Evolutionary conservation across 1,140 invertebrate genomes (phyloP).

Genomic region (Mylabris phalerata): DNA sequence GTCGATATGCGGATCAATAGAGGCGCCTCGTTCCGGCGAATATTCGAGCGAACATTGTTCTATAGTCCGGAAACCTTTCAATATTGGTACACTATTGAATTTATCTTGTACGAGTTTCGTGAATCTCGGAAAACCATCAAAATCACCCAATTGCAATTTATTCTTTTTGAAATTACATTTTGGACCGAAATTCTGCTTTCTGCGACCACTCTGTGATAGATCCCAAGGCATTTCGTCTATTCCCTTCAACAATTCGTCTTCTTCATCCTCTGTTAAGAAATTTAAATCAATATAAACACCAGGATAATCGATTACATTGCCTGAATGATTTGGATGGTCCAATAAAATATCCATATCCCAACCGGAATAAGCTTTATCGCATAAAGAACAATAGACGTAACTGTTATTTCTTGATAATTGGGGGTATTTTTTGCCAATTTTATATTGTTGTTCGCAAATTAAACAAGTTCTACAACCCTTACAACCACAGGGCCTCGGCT

Average conservation of each 20-base stretch:
- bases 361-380: slow-evolving; percentile 66
- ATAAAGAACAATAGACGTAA: slow-evolving; percentile 71
- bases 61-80: slow-evolving; percentile 78
- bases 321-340: slow-evolving; percentile 60
- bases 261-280: slow-evolving; percentile 71
- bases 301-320: slow-evolving; percentile 53
- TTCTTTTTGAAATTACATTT: slow-evolving; percentile 97
- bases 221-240: slow-evolving; percentile 84
- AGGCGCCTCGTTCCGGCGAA: slow-evolving; percentile 74
- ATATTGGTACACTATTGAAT: slow-evolving; percentile 56
- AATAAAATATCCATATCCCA: slow-evolving; percentile 56
- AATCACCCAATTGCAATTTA: slow-evolving; percentile 71
- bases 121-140: slow-evolving; percentile 81
- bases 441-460: slow-evolving; percentile 69
- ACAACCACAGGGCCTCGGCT: slow-evolving; percentile 74
- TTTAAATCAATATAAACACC: slow-evolving; percentile 67
- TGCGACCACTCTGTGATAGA: slow-evolving; percentile 88
- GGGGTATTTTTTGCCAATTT: slow-evolving; percentile 46
- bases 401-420: slow-evolving; percentile 40
- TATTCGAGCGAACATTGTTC: slow-evolving; percentile 98
- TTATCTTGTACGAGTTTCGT: slow-evolving; percentile 77
- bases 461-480: slow-evolving; percentile 87
- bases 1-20: slow-evolving; percentile 97
- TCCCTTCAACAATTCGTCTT: slow-evolving; percentile 54
- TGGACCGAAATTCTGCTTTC: slow-evolving; percentile 97